These are phyloP conservation scores for Dasysyrphus albostriatus DNA, from an alignment of 2,888 invertebrate species.

Conservation along the genomic window DNA sequence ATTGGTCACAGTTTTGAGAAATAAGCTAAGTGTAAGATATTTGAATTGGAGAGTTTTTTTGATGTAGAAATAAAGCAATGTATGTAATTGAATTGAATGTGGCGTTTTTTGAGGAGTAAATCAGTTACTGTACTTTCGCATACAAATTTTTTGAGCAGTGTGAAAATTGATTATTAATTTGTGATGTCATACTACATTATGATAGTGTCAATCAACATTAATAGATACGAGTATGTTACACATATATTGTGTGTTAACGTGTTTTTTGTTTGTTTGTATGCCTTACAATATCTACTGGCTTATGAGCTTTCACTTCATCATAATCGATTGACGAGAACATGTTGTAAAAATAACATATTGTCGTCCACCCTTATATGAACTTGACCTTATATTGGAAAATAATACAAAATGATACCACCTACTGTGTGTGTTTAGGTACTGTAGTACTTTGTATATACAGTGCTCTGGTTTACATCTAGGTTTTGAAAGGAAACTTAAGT, in stretches of 20 bases:
- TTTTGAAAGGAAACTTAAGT: conserved; percentile 12
- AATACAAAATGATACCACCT: background rate
- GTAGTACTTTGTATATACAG: background rate
- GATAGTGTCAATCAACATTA: background rate
- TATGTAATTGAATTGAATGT: no score
- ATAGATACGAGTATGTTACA: background rate
- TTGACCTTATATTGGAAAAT: conserved; percentile 8
- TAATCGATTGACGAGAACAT: conserved; percentile 15
- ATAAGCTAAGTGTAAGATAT: no score
- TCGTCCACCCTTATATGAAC: background rate
- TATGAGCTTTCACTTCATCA: conserved; percentile 24
- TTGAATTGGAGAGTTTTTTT: no score
- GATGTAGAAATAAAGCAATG: no score
- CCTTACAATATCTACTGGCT: background rate
- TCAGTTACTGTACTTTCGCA: no score
- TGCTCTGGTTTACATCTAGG: background rate
- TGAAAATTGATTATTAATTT: background rate
- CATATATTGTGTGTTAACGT: background rate
- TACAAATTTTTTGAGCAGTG: background rate
- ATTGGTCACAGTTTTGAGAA: no score
- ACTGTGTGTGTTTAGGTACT: background rate
- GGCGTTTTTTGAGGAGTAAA: no score
- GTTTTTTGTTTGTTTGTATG: no score
- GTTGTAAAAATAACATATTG: conserved; percentile 16
- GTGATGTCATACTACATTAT: conserved; percentile 1